Base-by-base conservation (phyloP, 2,797 vertebrate genomes). In the Delichon dasypus region DNA sequence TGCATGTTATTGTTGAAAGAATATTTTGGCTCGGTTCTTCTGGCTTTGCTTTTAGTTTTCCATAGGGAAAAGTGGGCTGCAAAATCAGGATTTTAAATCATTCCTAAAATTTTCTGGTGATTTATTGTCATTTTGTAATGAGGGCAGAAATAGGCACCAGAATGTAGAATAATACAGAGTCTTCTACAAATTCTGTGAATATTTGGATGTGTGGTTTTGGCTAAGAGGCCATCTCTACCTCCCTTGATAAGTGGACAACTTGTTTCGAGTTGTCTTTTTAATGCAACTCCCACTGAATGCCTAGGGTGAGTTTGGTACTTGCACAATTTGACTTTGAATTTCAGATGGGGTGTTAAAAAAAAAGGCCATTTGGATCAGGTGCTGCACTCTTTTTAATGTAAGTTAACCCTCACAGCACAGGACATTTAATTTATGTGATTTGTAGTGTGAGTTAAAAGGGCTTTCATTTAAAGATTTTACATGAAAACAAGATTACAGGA, bases 1-100 rank as follows among this genome's bases (percentile, higher is more conserved):
- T 54, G 4, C 50, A 36, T 58, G 40, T 68, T 64, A 9, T 45
- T 4, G 4, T 68, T 81, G 48, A 89, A 95, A 70, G 15, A 51
- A 10, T n/a, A 74, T 74, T 82, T 85, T 87, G 58, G 25, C 51
- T 80, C 79, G 17, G 9, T 60, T 25, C 29, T 88, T 85, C n/a
- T 83, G 57, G 34, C 26, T 80, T 93, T 88, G 34, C 38, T 73
- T 94, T 76, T 70, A 53, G 22, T 65, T 96, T 75, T 92, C 30
- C 16, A 6, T 32, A 62, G 27, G 40, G 50, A 66, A 44, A 77
- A 68, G 40, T 29, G 54, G 22, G 22, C 83, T 90, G 50, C 30
- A 92, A 85, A 94, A 79, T 77, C 14, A 50, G 27, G 30, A 44
- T 82, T 87, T 87, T 48, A 90, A 82, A 32, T 66, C 0, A 19